Evolutionary conservation across 2,797 vertebrate species (phyloP), one percentile per base, ranked within the genome.

Genomic region (Brotula barbata): DNA sequence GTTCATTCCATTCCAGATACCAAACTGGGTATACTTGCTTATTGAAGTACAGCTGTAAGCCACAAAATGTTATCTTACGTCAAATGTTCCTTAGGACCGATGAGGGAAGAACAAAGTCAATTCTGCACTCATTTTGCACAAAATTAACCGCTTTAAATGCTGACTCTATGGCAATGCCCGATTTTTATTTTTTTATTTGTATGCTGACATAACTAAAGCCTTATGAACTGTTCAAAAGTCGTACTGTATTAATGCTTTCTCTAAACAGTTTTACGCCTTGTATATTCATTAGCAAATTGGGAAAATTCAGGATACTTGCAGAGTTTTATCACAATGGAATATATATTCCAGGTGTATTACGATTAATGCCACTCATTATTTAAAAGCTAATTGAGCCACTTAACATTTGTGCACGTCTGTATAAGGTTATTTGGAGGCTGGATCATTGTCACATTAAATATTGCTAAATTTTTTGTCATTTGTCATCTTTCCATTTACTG

Each of bases 241-340:
- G 53, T 75, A 78, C 64, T 86, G 74, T 85, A 83, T 77, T 77
- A 78, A 52, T 75, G 44, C 65, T 74, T 83, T 82, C 72, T 67
- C 65, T 56, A 49, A 68, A 44, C 3, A 3, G 25, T 73, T 81
- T 72, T 43, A 48, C 44, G 20, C 13, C 10, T 37, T 45, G 13
- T 31, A n/a, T 53, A 11, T 10, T 33, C 31, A 33, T 33, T 10
- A 33, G 31, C 31, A 2, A 54, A 16, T 41, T 68, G 16, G 37
- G 54, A 2, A 33, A 45, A 55, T 62, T 75, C 42, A 63, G 65
- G 39, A 62, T 57, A 51, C 10, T 47, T 69, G 42, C 65, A 42
- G 23, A 56, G n/a, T 67, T 47, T 62, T 60, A 28, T 64, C 55
- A 68, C 57, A 59, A 64, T 59, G 36, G 45, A 71, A 50, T 79